A percentile compares a stretch with the other conserved stretches of the same genome.
Evolutionary conservation across 2,113 vertebrate genomes (phyloP).

Genomic region (Eurystomus gularis): DNA sequence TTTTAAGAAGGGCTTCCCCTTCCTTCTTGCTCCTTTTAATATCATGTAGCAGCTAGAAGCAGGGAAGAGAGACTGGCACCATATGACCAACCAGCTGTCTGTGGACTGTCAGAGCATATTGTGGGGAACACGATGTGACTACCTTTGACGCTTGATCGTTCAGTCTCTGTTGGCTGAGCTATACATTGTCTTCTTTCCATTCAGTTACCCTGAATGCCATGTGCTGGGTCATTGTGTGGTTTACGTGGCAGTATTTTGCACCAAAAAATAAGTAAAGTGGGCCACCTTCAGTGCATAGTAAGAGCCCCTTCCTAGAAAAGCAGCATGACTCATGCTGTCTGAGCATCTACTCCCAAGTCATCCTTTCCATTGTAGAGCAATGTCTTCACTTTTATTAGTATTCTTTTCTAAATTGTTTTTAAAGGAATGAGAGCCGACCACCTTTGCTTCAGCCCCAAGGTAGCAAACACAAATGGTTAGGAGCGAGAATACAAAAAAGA

Average conservation of each 20-base stretch:
- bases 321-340: not conserved
- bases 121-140: constrained; percentile 3
- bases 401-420: not conserved
- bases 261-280: not conserved
- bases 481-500: not conserved
- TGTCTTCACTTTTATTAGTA: not conserved
- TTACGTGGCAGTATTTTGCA: not conserved
- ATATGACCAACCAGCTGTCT: constrained; percentile 57
- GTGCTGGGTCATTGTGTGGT: not conserved
- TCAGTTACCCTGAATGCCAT: not conserved
- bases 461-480: not conserved
- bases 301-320: not conserved
- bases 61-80: constrained; percentile 6
- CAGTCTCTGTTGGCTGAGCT: not conserved
- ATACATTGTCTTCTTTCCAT: not conserved
- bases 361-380: not conserved
- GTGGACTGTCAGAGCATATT: constrained; percentile 41
- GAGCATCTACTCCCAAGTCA: not conserved
- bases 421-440: not conserved
- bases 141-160: not conserved
- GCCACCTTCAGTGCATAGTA: not conserved
- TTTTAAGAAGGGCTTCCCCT: constrained; percentile 13
- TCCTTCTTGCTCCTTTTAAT: constrained; percentile 33
- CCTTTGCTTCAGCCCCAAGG: not conserved
- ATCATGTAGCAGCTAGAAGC: not conserved